phyloP scores from a whole-genome alignment of 1,140 invertebrate species.

The Leptinotarsa texana region DNA sequence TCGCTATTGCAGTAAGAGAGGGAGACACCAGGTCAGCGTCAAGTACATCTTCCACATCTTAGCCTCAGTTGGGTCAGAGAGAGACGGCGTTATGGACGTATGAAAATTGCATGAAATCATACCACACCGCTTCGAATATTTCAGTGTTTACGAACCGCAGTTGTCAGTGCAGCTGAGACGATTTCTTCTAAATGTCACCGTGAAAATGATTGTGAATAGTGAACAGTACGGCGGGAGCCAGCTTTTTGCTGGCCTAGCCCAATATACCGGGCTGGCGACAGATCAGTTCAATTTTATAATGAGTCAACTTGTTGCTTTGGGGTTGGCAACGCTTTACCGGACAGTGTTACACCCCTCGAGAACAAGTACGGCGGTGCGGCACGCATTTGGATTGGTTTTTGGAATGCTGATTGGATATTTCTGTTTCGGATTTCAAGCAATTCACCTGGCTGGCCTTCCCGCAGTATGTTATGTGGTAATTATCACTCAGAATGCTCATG shows the following conservation, averaged over 20 bases:
- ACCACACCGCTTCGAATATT: not conserved
- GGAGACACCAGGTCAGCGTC: slow-evolving; percentile 15
- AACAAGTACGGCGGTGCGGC: slow-evolving; percentile 69
- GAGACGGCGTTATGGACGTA: not conserved
- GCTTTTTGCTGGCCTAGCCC: slow-evolving; percentile 63
- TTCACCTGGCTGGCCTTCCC: slow-evolving; percentile 76
- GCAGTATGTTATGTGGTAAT: slow-evolving; percentile 64
- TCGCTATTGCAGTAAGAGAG: not conserved
- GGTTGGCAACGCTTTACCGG: slow-evolving; percentile 72
- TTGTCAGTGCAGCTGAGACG: not conserved
- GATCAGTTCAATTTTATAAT: slow-evolving; percentile 79
- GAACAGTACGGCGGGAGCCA: slow-evolving; percentile 63
- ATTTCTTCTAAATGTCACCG: not conserved
- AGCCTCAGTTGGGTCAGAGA: slow-evolving; percentile 6
- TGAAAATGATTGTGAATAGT: slow-evolving; percentile 19
- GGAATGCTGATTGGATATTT: slow-evolving; percentile 82
- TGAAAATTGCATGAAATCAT: not conserved
- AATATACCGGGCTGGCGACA: slow-evolving; percentile 62
- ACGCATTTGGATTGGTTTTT: slow-evolving; percentile 73
- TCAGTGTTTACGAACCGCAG: not conserved
- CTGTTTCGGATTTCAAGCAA: slow-evolving; percentile 84
- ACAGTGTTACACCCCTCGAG: slow-evolving; percentile 68
- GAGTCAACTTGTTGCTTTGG: slow-evolving; percentile 77
- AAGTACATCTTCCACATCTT: not conserved
- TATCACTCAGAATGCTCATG: slow-evolving; percentile 35